A percentile compares a stretch with the other conserved stretches of the same genome.
Conservation (phyloP, 2,797 vertebrate genomes). For the Pampus argenteus region DNA sequence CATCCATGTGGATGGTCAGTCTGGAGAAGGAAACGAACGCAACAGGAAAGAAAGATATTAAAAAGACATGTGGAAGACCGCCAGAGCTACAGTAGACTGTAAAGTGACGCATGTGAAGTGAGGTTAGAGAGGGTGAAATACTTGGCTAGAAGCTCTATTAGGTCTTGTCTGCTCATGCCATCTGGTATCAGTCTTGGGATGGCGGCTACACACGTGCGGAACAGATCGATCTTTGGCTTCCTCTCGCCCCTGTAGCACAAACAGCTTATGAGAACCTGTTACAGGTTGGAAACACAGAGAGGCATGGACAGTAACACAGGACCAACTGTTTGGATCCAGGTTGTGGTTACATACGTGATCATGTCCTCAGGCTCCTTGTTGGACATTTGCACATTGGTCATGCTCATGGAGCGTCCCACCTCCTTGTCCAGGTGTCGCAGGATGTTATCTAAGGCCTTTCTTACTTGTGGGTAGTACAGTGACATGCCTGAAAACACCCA, state of each 20-base stretch:
- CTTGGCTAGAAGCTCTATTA: constrained; percentile 98
- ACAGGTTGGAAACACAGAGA: not conserved
- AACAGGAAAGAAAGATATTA: not conserved
- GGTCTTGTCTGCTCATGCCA: constrained; percentile 98
- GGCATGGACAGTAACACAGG: not conserved
- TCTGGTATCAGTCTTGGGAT: constrained; percentile 98
- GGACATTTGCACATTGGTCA: constrained; percentile 99
- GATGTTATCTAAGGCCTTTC: constrained; percentile 97
- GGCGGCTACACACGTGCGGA: constrained; percentile 98
- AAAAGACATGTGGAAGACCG: not conserved
- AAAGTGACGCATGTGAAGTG: constrained; percentile 6
- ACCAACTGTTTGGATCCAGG: not conserved
- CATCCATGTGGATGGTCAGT: constrained; percentile 98
- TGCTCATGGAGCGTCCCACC: constrained; percentile 98
- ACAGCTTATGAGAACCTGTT: constrained; percentile 30
- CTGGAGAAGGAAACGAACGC: constrained; percentile 69
- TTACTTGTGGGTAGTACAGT: constrained; percentile 97
- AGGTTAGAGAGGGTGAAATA: constrained; percentile 70
- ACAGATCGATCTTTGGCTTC: constrained; percentile 99
- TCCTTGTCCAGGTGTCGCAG: constrained; percentile 98
- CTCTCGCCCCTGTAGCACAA: constrained; percentile 91
- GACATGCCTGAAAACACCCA: constrained; percentile 91
- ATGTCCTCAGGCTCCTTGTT: constrained; percentile 99
- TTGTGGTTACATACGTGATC: constrained; percentile 91
- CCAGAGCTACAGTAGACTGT: not conserved